These are phyloP conservation scores for Pseudomyrmex dendroicus DNA, from an alignment of 1,140 invertebrate genomes.

Conservation along the genomic window DNA sequence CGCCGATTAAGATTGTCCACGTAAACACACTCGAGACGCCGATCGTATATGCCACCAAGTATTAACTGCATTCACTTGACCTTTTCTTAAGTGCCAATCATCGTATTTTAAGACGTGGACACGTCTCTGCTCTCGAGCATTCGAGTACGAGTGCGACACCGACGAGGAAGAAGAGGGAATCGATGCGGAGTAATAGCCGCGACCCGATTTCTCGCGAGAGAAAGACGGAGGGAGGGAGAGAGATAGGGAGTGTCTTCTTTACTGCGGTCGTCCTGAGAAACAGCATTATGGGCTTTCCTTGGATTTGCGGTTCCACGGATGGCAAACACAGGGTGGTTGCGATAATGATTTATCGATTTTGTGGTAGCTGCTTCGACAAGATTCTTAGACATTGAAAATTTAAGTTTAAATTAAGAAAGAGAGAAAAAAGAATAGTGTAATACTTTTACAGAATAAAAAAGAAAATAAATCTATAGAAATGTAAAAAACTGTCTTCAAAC, in stretches of 20 bases:
- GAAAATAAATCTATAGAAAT: no score
- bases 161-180: slow-evolving; percentile 45
- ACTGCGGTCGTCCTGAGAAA: slow-evolving; percentile 54
- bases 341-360: slow-evolving; percentile 54
- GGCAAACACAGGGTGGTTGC: slow-evolving; percentile 28
- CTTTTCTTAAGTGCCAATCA: slow-evolving; percentile 65
- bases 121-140: slow-evolving; percentile 31
- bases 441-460: not conserved
- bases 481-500: no score
- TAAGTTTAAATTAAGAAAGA: slow-evolving; percentile 21
- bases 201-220: slow-evolving; percentile 62
- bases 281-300: slow-evolving; percentile 42
- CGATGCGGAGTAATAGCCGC: slow-evolving; percentile 50
- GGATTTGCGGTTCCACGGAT: slow-evolving; percentile 46
- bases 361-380: not conserved
- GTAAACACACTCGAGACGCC: slow-evolving; percentile 75
- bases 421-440: slow-evolving; percentile 5
- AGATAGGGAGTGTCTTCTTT: slow-evolving; percentile 30
- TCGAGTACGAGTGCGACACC: slow-evolving; percentile 27
- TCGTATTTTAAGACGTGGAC: slow-evolving; percentile 1
- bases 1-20: slow-evolving; percentile 80
- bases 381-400: slow-evolving; percentile 33
- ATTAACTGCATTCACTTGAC: slow-evolving; percentile 76
- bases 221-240: slow-evolving; percentile 21
- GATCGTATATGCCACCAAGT: slow-evolving; percentile 42